Percentiles rank a stretch among this genome's conserved stretches.
phyloP scores from a whole-genome alignment of 2,797 vertebrate genomes.

The Oceanodroma leucorhoa region DNA sequence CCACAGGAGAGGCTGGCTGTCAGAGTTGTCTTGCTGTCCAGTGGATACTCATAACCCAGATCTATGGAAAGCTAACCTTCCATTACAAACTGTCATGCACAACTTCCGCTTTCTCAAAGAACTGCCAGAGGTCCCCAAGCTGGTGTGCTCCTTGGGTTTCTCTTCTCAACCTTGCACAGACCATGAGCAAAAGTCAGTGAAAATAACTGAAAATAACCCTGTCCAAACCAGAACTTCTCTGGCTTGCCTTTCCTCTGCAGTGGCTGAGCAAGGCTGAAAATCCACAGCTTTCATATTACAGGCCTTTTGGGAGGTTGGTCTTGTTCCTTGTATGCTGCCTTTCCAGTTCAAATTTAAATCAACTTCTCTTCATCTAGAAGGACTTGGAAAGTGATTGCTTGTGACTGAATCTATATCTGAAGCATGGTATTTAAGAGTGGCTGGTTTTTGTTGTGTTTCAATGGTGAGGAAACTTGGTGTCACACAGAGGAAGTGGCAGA shows the following conservation, averaged over 20 bases:
- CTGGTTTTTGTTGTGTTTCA: not conserved
- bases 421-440: not conserved
- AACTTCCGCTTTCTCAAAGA: not conserved
- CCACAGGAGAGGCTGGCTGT: not conserved
- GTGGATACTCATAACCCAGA: not conserved
- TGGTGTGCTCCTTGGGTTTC: not conserved
- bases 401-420: not conserved
- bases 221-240: not conserved
- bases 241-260: not conserved
- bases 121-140: not conserved
- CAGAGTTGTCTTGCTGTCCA: not conserved
- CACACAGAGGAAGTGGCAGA: not conserved
- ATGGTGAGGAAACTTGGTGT: not conserved
- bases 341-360: not conserved
- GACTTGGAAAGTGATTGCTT: not conserved
- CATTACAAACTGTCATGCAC: not conserved
- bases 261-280: not conserved
- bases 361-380: not conserved
- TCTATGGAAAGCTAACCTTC: not conserved
- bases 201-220: not conserved
- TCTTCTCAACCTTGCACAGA: not conserved
- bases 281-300: not conserved
- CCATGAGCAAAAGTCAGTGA: not conserved
- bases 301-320: not conserved
- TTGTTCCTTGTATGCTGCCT: not conserved